Evolutionary conservation across 2,797 vertebrate species (phyloP).

Genomic region (Myotis planiceps): DNA sequence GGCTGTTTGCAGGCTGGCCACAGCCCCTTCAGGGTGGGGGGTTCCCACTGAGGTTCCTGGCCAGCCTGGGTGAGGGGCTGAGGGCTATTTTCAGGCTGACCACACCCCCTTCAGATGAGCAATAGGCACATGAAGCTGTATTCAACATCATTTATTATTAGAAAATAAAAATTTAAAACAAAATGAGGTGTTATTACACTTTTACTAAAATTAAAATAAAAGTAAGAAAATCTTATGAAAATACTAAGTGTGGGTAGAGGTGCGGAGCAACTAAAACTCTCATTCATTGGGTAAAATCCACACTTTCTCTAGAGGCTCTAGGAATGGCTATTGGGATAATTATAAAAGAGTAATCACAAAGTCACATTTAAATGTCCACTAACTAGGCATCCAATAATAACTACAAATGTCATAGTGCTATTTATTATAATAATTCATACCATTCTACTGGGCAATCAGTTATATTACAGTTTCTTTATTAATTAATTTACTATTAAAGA

Average conservation of each 20-base stretch:
- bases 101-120: background rate
- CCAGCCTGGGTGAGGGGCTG: no score
- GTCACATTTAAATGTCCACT: background rate
- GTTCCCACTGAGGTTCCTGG: no score
- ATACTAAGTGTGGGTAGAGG: background rate
- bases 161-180: background rate
- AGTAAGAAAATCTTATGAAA: background rate
- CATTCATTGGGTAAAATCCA: background rate
- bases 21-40: no score
- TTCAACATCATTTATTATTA: background rate
- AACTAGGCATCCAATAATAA: background rate
- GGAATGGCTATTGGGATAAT: background rate
- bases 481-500: background rate
- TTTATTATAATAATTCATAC: background rate
- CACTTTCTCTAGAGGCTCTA: background rate
- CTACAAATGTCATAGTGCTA: background rate
- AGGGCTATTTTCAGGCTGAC: no score
- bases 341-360: background rate
- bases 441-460: background rate
- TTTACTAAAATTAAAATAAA: background rate
- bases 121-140: background rate
- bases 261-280: background rate
- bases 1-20: no score
- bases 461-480: background rate
- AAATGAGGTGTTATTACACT: background rate